Evolutionary conservation across 2,113 vertebrate genomes (phyloP), one percentile per base, ranked within the genome.

Genomic region (Promerops cafer): DNA sequence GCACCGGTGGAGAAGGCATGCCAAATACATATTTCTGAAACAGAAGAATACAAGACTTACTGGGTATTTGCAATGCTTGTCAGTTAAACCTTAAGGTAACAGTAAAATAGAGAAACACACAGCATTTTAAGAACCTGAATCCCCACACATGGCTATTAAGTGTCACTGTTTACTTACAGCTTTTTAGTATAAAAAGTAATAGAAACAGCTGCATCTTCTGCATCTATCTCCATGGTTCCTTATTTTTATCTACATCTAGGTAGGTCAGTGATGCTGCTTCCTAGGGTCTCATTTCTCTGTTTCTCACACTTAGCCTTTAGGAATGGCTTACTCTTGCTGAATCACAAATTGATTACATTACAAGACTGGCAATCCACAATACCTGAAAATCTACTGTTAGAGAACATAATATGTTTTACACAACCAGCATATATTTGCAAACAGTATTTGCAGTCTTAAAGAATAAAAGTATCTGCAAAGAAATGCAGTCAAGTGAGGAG

Each of bases 21-120:
- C 82, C 93, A 94, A 90, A 86, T 30, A 84, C 5, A 1, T 65
- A 85, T 57, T 92, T 93, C 94, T 96, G 85, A 94, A 95, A 92
- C 12, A 90, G 70, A 95, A 91, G 69, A 90, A 93, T 76, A 85
- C 31, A 96, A 45, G 77, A 82, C 87, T 94, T 87, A 94, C 77
- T 76, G 39, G 8, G 33, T 54, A 42, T 79, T 61, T 72, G 66
- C 78, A 91, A 63, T 31, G 24, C n/a, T 68, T 83, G 31, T 61
- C 45, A 83, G 21, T 81, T 78, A 61, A 93, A 60, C 9, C 68
- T 94, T 40, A 77, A 63, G 22, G 28, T 17, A 89, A 95, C 18
- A 85, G 42, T 47, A 71, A 87, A 90, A 93, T 3, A 78, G 10
- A 91, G 35, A 84, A 80, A 39, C 21, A 89, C 2, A 39, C 0